Evolutionary conservation across 2,888 invertebrate genomes (phyloP).

Genomic region (Acronicta psi): DNA sequence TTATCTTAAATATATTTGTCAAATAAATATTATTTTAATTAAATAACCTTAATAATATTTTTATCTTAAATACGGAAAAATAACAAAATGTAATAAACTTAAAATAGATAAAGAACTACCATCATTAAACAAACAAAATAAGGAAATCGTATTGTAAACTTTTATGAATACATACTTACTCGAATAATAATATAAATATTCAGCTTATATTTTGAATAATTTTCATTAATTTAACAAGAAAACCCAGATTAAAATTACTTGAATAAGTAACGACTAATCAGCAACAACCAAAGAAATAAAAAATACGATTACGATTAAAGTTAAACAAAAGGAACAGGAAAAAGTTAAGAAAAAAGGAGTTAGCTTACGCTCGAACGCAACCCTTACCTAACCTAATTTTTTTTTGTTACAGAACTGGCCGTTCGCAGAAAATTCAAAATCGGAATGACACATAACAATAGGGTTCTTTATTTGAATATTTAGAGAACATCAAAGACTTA

Average conservation of each 20-base stretch:
- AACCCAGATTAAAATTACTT: constrained; percentile 7
- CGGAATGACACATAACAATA: constrained; percentile 43
- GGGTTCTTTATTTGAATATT: constrained; percentile 47
- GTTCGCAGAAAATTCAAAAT: constrained; percentile 44
- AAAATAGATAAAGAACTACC: too few relatives aligned
- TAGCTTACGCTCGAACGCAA: constrained; percentile 32
- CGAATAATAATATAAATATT: constrained; percentile 4
- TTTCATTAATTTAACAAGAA: constrained; percentile 1
- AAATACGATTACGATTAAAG: constrained; percentile 21
- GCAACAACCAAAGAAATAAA: constrained; percentile 20
- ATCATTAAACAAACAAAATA: too few relatives aligned
- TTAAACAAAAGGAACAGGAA: constrained; percentile 30
- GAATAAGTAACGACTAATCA: constrained; percentile 23
- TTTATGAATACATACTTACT: too few relatives aligned
- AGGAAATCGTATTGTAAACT: too few relatives aligned
- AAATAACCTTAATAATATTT: too few relatives aligned
- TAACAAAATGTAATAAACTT: too few relatives aligned
- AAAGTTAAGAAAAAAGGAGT: constrained; percentile 34
- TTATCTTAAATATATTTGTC: too few relatives aligned
- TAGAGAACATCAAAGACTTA: constrained; percentile 19
- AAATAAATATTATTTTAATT: too few relatives aligned
- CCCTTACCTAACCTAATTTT: constrained; percentile 40
- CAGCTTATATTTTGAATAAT: too few relatives aligned
- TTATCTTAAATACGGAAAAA: too few relatives aligned
- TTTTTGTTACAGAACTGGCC: constrained; percentile 70